phyloP scores from a whole-genome alignment of 2,797 vertebrate species.

The Fistularia commersonii region DNA sequence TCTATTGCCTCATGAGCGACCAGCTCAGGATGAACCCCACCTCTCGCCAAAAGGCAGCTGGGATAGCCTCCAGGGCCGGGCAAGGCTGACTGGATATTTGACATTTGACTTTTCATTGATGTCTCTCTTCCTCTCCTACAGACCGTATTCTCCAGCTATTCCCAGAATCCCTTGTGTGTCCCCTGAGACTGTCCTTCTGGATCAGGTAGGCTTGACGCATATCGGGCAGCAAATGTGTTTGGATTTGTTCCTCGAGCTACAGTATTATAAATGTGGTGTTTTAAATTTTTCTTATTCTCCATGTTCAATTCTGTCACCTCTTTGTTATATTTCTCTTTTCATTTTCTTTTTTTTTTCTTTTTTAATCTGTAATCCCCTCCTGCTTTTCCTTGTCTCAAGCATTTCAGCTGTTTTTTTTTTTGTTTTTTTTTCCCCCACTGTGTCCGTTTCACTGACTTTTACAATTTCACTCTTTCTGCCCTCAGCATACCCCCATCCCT shows the following conservation, averaged over 20 bases:
- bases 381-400: not conserved
- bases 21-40: too few species aligned
- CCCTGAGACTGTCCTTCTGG: constrained; percentile 87
- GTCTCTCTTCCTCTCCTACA: constrained; percentile 45
- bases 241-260: not conserved
- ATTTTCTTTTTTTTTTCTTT: constrained; percentile 2
- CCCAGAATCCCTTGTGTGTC: constrained; percentile 88
- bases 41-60: too few species aligned
- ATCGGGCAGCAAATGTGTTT: not conserved
- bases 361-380: not conserved
- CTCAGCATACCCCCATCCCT: constrained; percentile 77
- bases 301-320: too few species aligned
- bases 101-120: not conserved
- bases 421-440: not conserved
- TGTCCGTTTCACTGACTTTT: constrained; percentile 10
- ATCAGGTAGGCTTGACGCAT: constrained; percentile 65
- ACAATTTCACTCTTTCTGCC: constrained; percentile 22
- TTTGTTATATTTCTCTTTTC: not conserved
- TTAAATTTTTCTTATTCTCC: not conserved
- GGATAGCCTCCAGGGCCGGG: not conserved
- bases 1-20: too few species aligned
- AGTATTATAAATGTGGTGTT: too few species aligned
- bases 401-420: not conserved
- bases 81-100: not conserved
- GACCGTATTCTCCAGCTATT: constrained; percentile 89